Percentiles rank a stretch among this genome's conserved stretches.
phyloP scores from a whole-genome alignment of 2,113 vertebrate genomes.

The Mesembrinibis cayennensis region DNA sequence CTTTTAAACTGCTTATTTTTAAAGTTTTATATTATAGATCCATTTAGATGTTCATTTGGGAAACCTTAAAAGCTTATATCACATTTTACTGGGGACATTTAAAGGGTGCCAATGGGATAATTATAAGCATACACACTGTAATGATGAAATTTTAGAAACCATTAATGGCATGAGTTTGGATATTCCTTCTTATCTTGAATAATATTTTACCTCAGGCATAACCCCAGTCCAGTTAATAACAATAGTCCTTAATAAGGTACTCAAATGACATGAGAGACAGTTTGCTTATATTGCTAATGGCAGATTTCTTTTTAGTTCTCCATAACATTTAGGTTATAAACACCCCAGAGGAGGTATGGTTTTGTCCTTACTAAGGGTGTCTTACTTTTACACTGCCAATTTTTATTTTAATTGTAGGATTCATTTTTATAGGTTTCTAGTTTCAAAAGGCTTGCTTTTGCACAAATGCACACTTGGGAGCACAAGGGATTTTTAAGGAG shows the following conservation, averaged over 20 bases:
- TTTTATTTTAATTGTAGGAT: neutral
- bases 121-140: neutral
- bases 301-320: neutral
- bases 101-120: neutral
- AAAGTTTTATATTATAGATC: neutral
- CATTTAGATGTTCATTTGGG: neutral
- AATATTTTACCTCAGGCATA: neutral
- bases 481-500: neutral
- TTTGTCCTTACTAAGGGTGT: neutral
- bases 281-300: neutral
- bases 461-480: neutral
- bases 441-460: neutral
- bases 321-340: neutral
- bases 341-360: neutral
- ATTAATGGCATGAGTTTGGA: neutral
- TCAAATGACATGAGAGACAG: neutral
- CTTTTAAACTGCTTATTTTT: neutral
- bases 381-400: neutral
- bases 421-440: neutral
- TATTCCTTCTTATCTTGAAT: neutral
- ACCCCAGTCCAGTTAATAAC: neutral
- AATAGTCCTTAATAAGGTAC: neutral
- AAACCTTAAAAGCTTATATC: neutral
- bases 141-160: neutral
- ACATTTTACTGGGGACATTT: constrained; percentile 26